Evolutionary conservation across 2,888 invertebrate species (phyloP), one percentile per base, ranked within the genome.

Genomic region (Chymomyza caudatula): DNA sequence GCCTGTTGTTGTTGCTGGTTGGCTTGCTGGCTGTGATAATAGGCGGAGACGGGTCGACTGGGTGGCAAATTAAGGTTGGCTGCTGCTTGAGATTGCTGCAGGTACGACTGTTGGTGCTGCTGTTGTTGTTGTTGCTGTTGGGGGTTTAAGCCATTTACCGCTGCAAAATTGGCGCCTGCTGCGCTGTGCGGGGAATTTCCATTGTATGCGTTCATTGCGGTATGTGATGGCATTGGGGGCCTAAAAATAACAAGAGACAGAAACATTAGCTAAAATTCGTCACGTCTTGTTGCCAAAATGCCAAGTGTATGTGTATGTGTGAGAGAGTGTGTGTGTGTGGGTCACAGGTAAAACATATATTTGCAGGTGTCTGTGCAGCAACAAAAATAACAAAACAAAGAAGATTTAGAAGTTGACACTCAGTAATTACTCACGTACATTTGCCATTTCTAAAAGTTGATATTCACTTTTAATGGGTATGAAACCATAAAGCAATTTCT

Each of bases 21-120:
- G 61, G 71, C 71, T 69, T 77, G 78, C 68, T 78, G 76, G 71
- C 85, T 88, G 72, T 90, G 90, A 75, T 89, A 91, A 71, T 90
- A 90, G 51, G 91, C 90, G 63, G 91, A 91, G 37, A 88, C 86
- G 67, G 91, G 91, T 71, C 91, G 90, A 76, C 83, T 88, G 62
- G 88, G 76, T 59, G 81, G 87, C 67, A 87, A 69, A 66, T 87
- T 88, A 78, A 77, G 77, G 63, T 69, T 76, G 57, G 72, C 76
- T 74, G 68, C 65, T 61, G 77, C 77, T 29, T 83, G 80, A 13
- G 51, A n/a, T 47, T 78, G 77, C 44, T 74, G 74, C 60, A 76
- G 76, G 62, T 83, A 73, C 19, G 78, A 82, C 57, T 78, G 80
- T 25, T 80, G 85, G 59, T 80, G 78, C 0, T 72, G 75, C n/a